phyloP scores from a whole-genome alignment of 1,140 invertebrate species.

The Leptinotarsa undecemlineata region DNA sequence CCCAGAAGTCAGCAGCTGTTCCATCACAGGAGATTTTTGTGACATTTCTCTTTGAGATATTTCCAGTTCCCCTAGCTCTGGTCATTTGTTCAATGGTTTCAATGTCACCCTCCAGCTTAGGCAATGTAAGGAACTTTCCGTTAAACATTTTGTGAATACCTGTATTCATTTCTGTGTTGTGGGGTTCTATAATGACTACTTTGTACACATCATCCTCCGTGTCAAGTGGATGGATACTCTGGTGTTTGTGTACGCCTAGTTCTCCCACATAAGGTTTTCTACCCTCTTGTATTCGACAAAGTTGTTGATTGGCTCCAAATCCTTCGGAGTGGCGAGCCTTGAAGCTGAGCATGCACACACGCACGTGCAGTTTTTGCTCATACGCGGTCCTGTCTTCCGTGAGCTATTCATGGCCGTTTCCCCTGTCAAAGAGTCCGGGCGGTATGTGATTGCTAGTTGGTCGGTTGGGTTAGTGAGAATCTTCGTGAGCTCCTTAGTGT shows the following conservation, averaged over 20 bases:
- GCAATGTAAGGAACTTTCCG: too few species aligned
- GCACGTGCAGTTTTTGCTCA: neutral
- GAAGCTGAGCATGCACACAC: neutral
- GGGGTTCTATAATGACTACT: constrained; percentile 13
- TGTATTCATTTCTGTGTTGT: neutral
- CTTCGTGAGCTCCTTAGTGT: too few species aligned
- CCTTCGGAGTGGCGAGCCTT: neutral
- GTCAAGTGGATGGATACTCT: neutral
- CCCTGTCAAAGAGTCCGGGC: neutral
- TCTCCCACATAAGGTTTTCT: neutral
- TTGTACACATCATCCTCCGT: neutral
- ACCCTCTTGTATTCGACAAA: neutral
- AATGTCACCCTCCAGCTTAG: too few species aligned
- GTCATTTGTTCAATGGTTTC: too few species aligned
- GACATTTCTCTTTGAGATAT: too few species aligned
- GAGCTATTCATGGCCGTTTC: neutral
- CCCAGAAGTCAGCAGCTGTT: too few species aligned
- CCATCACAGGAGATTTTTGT: too few species aligned
- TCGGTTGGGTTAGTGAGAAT: too few species aligned
- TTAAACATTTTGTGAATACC: too few species aligned
- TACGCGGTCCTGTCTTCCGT: neutral
- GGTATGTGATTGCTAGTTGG: too few species aligned
- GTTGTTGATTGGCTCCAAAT: neutral
- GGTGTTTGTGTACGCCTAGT: constrained; percentile 14
- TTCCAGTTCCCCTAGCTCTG: too few species aligned